Evolutionary conservation across 2,113 vertebrate genomes (phyloP), one percentile per base, ranked within the genome.

Genomic region (Carassius carassius): DNA sequence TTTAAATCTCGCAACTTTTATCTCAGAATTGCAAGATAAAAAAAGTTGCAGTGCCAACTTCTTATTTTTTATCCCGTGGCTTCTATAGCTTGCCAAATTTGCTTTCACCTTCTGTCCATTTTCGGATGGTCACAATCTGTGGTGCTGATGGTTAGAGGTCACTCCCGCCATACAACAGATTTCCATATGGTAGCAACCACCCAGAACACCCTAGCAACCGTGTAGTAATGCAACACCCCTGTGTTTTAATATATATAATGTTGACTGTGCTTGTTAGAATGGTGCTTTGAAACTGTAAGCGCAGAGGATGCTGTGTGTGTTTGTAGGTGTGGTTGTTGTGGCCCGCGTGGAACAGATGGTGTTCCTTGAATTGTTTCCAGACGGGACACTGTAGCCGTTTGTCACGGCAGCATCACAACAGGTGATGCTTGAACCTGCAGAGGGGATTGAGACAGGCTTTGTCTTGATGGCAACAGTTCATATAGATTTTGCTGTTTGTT

Each of bases 301-400:
- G 4, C 35, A 70, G 32, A 70, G 35, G 70, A 47, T n/a, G 37
- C 11, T 6, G 11, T 37, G 58, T 65, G 69, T 23, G 63, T 78
- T 49, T 84, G 72, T 49, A 32, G 44, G 44, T 84, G 81, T 83
- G 69, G 54, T 47, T 78, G 47, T 84, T 70, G 69, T 32, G 44
- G 78, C 35, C 25, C 35, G 21, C 56, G 58, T 65, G 58, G 29
- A 62, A 41, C 56, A 60, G 54, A 37, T 78, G 76, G 54, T 6
- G 7, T 65, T 63, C 78, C 78, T 3, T 74, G 72, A 74, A 74
- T 74, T 47, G 58, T 65, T 63, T 65, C 58, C 21, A 44, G 78
- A 79, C 47, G 77, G 77, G 58, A 80, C 41, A 80, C 37, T 21
- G 14, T 47, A 65, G 41, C 58, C 7, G 37, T 23, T 63, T 80